Conservation (phyloP, 2,113 vertebrate genomes). For the Rissa tridactyla region DNA sequence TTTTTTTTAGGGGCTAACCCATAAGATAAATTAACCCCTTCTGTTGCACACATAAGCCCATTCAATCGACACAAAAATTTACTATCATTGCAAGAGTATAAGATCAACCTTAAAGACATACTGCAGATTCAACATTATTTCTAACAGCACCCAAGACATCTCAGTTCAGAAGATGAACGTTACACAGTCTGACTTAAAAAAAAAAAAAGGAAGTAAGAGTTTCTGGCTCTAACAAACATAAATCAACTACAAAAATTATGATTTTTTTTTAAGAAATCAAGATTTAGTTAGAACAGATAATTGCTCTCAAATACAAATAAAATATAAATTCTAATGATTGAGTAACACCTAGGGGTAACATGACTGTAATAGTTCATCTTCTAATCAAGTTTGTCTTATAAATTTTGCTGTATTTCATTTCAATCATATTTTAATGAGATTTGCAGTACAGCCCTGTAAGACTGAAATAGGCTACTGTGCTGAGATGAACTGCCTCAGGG, state of each 20-base stretch:
- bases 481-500: slow-evolving; percentile 31
- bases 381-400: neutral
- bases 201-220: neutral
- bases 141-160: neutral
- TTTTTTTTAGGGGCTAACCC: neutral
- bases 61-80: neutral
- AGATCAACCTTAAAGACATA: neutral
- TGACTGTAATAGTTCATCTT: neutral
- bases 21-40: neutral
- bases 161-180: neutral
- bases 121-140: neutral
- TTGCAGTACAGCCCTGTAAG: slow-evolving; percentile 4
- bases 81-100: neutral
- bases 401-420: neutral
- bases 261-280: neutral
- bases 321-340: neutral
- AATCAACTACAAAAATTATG: neutral
- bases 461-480: slow-evolving; percentile 31
- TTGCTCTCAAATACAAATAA: neutral
- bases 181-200: neutral
- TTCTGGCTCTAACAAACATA: neutral
- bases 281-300: neutral
- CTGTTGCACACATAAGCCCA: neutral
- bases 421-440: slow-evolving; percentile 27
- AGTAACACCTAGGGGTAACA: neutral